Base-by-base conservation (phyloP, 2,888 invertebrate genomes). In the Caenorhabditis angaria region DNA sequence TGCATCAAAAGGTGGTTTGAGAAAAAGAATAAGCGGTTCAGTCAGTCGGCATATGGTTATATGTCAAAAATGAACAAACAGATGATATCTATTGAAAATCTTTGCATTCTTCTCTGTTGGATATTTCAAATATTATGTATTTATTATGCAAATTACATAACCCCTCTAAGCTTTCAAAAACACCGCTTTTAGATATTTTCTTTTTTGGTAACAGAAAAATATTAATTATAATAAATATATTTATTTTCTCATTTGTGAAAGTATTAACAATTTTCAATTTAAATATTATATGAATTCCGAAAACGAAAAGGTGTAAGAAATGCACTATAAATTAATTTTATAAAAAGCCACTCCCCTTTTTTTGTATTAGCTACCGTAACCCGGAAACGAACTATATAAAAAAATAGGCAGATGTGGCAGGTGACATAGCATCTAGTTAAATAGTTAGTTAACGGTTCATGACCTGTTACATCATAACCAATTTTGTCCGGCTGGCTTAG, bases 381-480 rank as follows among this genome's bases (percentile, higher is more conserved):
- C 41, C 18, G 61, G 55, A 4, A 28, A 53, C 18, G 61, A 55
- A 53, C 54, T 47, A 47, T 29, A 41, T 5, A 41, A 41, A 41
- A 41, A 56, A 41, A 41, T 4, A 57, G 59, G 64, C 63, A 67
- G 72, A 72, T 68, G 64, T 53, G 67, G 35, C 72, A 72, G 66
- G 72, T 67, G 72, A 61, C 63, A 61, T 6, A 29, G 62, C 41
- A 41, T 41, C 41, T 41, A 41, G 41, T 41, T 41, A 41, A 41
- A 41, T 41, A 41, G 41, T 41, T 41, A 41, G 41, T 41, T 41
- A 63, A 35, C 65, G 61, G 70, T 71, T 66, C 66, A 66, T 71
- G 70, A 71, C 70, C 66, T 71, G 70, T 71, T 71, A 71, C 70
- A 71, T 71, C 65, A 71, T 71, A 59, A 47, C 66, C 51, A 63